Evolutionary conservation across 1,140 invertebrate species (phyloP).

Genomic region (Pseudachorutes palmiensis): DNA sequence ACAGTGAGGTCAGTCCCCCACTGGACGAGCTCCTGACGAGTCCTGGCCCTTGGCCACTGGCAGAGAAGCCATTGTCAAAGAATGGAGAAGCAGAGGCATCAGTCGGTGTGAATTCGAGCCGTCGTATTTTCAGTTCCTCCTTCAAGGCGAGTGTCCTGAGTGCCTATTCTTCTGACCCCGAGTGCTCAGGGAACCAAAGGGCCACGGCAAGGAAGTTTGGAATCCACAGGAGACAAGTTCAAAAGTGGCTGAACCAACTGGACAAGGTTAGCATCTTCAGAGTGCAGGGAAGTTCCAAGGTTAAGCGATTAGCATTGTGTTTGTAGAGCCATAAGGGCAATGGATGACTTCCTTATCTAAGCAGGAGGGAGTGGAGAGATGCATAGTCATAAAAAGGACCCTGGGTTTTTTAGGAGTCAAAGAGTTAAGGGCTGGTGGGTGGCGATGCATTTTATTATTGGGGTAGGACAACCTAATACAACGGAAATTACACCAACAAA

Average conservation of each 20-base stretch:
- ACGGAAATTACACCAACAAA: background rate
- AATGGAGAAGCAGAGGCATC: too few species aligned
- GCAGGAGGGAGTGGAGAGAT: background rate
- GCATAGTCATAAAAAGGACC: constrained; percentile 2
- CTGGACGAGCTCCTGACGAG: too few species aligned
- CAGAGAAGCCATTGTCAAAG: too few species aligned
- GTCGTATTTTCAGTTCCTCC: constrained; percentile 70
- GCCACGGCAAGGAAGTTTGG: constrained; percentile 77
- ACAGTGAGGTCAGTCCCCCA: too few species aligned
- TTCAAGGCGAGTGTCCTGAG: constrained; percentile 78
- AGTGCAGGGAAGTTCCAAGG: background rate
- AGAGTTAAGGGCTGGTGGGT: background rate
- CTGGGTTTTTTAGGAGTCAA: background rate
- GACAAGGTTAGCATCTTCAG: constrained; percentile 16
- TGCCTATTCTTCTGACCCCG: constrained; percentile 68
- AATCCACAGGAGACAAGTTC: constrained; percentile 74
- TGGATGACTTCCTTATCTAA: background rate
- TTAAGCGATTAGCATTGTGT: too few species aligned
- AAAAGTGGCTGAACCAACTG: constrained; percentile 68
- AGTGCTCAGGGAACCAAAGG: constrained; percentile 74
- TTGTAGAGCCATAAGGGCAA: background rate
- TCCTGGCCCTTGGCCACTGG: too few species aligned
- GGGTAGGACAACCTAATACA: constrained; percentile 2
- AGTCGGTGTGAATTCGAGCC: constrained; percentile 3
- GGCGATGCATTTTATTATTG: constrained; percentile 9